Evolutionary conservation across 2,888 invertebrate species (phyloP).

Genomic region (Megaustenia siamemsis): DNA sequence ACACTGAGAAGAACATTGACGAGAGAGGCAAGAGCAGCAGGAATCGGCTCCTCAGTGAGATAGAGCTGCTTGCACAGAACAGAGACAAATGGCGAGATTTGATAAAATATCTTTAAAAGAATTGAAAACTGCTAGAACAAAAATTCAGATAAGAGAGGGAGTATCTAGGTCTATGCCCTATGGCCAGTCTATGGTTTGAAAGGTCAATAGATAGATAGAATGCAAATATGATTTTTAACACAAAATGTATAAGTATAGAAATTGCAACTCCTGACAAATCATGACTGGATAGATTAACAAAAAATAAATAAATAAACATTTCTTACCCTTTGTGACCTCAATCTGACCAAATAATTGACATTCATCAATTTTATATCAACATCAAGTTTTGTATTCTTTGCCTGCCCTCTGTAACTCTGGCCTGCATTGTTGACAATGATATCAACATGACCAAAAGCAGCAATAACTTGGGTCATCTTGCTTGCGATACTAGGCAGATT

Average conservation of each 20-base stretch:
- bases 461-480: slow-evolving; percentile 84
- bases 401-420: slow-evolving; percentile 86
- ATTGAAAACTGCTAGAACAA: too few relatives aligned
- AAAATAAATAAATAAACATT: slow-evolving; percentile 12
- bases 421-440: slow-evolving; percentile 96
- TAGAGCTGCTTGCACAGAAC: too few relatives aligned
- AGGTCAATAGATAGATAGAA: too few relatives aligned
- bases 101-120: too few relatives aligned
- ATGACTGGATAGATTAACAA: background rate
- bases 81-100: too few relatives aligned
- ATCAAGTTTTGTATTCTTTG: slow-evolving; percentile 87
- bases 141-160: too few relatives aligned
- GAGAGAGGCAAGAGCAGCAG: too few relatives aligned
- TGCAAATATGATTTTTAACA: too few relatives aligned
- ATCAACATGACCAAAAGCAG: slow-evolving; percentile 84
- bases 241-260: background rate
- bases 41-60: too few relatives aligned
- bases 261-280: background rate
- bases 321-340: slow-evolving; percentile 91
- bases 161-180: too few relatives aligned
- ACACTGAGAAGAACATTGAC: too few relatives aligned
- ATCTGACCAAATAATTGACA: slow-evolving; percentile 97
- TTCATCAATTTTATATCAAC: slow-evolving; percentile 93
- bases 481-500: slow-evolving; percentile 85
- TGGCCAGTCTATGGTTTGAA: too few relatives aligned